Evolutionary conservation across 2,797 vertebrate genomes (phyloP), one percentile per base, ranked within the genome.

Genomic region (Garrulus glandarius): DNA sequence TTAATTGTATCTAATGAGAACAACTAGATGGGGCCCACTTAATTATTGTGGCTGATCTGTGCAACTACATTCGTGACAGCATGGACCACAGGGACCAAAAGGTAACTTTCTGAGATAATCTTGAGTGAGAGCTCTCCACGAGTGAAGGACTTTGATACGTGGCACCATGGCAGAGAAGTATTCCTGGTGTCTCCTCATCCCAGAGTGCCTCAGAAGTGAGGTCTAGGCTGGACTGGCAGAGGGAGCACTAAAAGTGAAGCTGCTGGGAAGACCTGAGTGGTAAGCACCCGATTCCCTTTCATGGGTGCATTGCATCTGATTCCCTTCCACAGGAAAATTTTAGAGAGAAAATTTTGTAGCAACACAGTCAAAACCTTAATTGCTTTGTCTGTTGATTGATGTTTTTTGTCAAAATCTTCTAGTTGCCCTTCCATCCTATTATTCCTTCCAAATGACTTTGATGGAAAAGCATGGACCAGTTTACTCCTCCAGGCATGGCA

Each of bases 51-150:
- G 37, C 22, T 83, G 30, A 83, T 89, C 43, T 79, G 4, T 92
- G 41, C 32, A 63, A 22, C 27, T 43, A 4, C 19, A 15, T n/a
- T 69, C 0, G 0, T 32, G n/a, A 55, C 15, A 57, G 18, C 11
- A 11, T 36, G 53, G 52, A 61, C 20, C 39, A 24, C 11, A 10
- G n/a, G 49, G 56, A 57, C 24, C 39, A 29, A 60, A 68, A 74
- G 15, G 17, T 32, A 74, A 27, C 22, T 60, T 76, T 32, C 36
- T 0, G 1, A 60, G 59, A 16, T 19, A 56, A 57, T 27, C 14
- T 16, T 64, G 46, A 32, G 34, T 36, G 22, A 75, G 67, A 52
- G 5, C 23, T 91, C 89, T 43, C 59, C 34, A 1, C 5, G 21
- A 78, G 13, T 3, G 1, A 47, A 76, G 55, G 27, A 60, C 6